phyloP scores from a whole-genome alignment of 2,113 vertebrate species.

The Calidris pugnax region DNA sequence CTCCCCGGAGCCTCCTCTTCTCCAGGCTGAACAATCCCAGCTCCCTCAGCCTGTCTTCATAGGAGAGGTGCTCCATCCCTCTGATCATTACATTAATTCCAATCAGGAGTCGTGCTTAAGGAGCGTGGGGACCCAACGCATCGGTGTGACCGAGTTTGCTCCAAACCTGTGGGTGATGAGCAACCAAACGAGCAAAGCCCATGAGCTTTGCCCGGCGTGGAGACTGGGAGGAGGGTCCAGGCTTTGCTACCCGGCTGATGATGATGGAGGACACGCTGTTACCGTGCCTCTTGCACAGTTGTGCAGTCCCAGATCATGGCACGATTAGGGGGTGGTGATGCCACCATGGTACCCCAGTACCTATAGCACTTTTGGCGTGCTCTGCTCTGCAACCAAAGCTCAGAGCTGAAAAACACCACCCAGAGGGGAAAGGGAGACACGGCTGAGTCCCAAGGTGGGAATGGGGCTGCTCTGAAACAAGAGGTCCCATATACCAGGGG shows the following conservation, averaged over 20 bases:
- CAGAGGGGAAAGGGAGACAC: background rate
- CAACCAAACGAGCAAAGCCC: background rate
- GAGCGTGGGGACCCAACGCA: rapidly evolving
- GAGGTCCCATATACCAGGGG: rapidly evolving
- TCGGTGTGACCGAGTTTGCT: rapidly evolving
- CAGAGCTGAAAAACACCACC: background rate
- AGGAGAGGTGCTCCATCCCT: no score
- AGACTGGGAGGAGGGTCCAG: background rate
- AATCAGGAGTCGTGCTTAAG: background rate
- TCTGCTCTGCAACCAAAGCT: background rate
- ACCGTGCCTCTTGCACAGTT: background rate
- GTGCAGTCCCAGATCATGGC: rapidly evolving
- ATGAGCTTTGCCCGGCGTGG: background rate
- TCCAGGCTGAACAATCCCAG: no score
- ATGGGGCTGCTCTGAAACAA: background rate
- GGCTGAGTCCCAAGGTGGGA: background rate
- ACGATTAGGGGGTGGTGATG: rapidly evolving
- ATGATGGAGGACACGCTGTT: background rate
- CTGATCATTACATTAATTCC: background rate
- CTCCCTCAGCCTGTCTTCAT: no score
- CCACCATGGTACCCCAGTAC: background rate
- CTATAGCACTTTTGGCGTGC: rapidly evolving
- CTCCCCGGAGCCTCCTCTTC: no score
- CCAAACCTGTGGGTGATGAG: background rate
- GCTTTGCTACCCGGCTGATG: background rate